Evolutionary conservation across 2,888 invertebrate genomes (phyloP), one percentile per base, ranked within the genome.

Genomic region (Eilema sororculum): DNA sequence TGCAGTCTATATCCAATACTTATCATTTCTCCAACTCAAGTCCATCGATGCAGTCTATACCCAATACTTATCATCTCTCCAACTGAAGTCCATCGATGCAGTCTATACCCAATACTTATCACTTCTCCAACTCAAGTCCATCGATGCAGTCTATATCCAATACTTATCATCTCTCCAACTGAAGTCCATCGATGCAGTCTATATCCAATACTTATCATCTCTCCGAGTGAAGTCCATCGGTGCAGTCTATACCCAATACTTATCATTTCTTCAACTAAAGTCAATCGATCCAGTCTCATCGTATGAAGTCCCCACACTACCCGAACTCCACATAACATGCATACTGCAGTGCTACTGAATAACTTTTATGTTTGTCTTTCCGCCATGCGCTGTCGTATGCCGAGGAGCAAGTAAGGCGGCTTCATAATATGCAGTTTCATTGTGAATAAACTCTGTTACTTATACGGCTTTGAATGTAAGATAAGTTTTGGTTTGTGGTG

Each of bases 301-400:
- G 56, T n/a, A 41, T 66, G 71, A 67, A 59, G 60, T 61, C 37
- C 57, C 25, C 41, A 41, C 52, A 57, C 61, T 68, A 63, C 61
- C 67, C 59, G 25, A 72, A 71, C 57, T 65, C n/a, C 41, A 73
- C 65, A 71, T 69, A 78, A 78, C 60, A 77, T 68, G 71, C 67
- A 69, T 78, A 78, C 63, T 67, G 63, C 33, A 77, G 80, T 78
- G 71, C 74, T 71, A 52, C 71, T 67, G 80, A 77, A 82, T 82
- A 81, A 82, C 68, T 82, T 82, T 67, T 41, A 67, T 73, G 74
- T 81, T 81, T 81, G 81, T 78, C 75, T 77, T 75, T 56, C 67
- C 22, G 56, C 33, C 33, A 64, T 72, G 70, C 75, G 64, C 61
- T 52, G 37, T 63, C 73, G 72, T 71, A 71, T 61, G 69, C 52